A percentile compares a stretch with the other conserved stretches of the same genome.
Conservation (phyloP, 2,888 invertebrate genomes). For the Parnassius apollo region DNA sequence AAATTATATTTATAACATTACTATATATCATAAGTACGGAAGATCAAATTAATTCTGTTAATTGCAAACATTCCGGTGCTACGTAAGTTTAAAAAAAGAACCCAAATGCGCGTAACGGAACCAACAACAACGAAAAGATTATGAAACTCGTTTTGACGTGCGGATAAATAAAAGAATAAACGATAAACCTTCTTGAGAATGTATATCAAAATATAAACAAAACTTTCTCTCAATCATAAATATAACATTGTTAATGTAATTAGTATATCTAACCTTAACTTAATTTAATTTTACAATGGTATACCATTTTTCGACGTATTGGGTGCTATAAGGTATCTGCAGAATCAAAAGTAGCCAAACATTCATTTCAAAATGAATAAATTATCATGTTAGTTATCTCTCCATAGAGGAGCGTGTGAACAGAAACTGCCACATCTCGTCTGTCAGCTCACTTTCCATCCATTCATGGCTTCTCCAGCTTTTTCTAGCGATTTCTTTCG, state of each 20-base stretch:
- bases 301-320: neutral
- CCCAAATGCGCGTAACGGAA: conserved; percentile 31
- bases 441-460: conserved; percentile 75
- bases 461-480: conserved; percentile 75
- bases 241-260: neutral
- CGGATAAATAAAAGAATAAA: conserved; percentile 10
- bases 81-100: conserved; percentile 8
- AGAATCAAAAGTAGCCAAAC: conserved; percentile 19
- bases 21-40: neutral
- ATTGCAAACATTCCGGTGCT: conserved; percentile 8
- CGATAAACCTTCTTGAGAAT: neutral
- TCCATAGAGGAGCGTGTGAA: conserved; percentile 68
- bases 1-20: neutral
- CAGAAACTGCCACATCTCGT: conserved; percentile 65
- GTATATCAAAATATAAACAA: too few relatives aligned
- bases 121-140: conserved; percentile 26
- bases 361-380: conserved; percentile 50
- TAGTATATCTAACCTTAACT: conserved; percentile 1
- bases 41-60: neutral
- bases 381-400: conserved; percentile 36
- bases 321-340: conserved; percentile 14
- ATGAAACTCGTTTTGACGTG: conserved; percentile 25
- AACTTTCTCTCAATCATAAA: too few relatives aligned
- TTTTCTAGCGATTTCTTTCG: conserved; percentile 75
- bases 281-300: conserved; percentile 3